phyloP scores from a whole-genome alignment of 2,888 invertebrate species.

The Platerodrilus igneus region DNA sequence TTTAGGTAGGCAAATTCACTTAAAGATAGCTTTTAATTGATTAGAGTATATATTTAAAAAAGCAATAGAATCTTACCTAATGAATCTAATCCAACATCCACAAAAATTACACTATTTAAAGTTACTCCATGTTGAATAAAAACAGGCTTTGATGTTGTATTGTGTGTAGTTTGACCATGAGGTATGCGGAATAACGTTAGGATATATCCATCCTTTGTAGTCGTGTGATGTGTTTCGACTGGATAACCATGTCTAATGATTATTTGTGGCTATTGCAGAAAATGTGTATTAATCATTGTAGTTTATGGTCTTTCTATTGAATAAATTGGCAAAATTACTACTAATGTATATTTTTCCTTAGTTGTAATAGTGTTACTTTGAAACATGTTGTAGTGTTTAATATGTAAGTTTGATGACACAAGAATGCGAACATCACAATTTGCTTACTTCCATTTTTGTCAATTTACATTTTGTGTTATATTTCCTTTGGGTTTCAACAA shows the following conservation, averaged over 20 bases:
- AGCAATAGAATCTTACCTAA: background rate
- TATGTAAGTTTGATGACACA: too few relatives aligned
- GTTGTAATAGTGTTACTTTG: too few relatives aligned
- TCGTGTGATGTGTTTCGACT: conserved; percentile 37
- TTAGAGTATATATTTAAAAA: background rate
- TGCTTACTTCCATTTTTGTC: too few relatives aligned
- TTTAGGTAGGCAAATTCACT: too few relatives aligned
- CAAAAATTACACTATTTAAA: conserved; percentile 37
- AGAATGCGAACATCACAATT: too few relatives aligned
- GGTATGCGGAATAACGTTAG: conserved; percentile 38
- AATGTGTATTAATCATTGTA: too few relatives aligned
- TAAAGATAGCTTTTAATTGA: background rate
- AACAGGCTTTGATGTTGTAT: conserved; percentile 37
- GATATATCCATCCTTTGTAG: conserved; percentile 39
- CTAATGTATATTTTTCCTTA: too few relatives aligned
- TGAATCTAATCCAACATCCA: conserved; percentile 32
- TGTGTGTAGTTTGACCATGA: conserved; percentile 26
- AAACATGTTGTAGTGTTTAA: too few relatives aligned
- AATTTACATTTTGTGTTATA: too few relatives aligned
- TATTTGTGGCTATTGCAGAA: conserved; percentile 44
- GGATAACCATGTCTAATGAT: conserved; percentile 37
- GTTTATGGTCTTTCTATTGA: too few relatives aligned
- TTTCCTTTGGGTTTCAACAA: too few relatives aligned
- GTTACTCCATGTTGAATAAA: conserved; percentile 40
- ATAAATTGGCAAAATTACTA: too few relatives aligned